Evolutionary conservation across 1,140 invertebrate genomes (phyloP), one percentile per base, ranked within the genome.

Genomic region (Drosophila kanapiae): DNA sequence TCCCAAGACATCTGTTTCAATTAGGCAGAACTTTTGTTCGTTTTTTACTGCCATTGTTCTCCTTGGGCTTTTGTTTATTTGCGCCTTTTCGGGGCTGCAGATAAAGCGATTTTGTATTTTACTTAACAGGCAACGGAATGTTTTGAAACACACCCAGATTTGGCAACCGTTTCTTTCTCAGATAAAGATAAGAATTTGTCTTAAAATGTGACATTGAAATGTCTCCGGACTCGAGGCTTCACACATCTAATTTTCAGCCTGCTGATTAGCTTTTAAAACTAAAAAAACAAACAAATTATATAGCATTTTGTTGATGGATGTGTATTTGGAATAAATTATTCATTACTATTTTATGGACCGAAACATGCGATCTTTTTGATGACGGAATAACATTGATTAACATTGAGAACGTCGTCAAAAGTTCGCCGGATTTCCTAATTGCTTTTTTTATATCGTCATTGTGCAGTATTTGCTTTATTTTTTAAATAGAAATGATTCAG

Each of bases 1-100:
- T 72, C 35, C 35, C 29, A n/a, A 56, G 61, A 47, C 69, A 72
- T 72, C 69, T 60, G 67, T 72, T 60, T 60, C 69, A 72, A 72
- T 72, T 71, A 71, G 53, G 59, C 33, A 56, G 6, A 37, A 58
- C 54, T 62, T 65, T 59, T 42, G 14, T 62, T 68, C n/a, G 3
- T 33, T 70, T 38, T 11, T 27, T 14, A 38, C 14, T 31, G 18
- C 8, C 13, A 38, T 56, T 56, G 53, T 54, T 23, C 33, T 23
- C 4, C 37, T 54, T 29, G 3, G 33, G 49, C 16, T 27, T 33
- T 68, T 3, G 11, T 33, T 43, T 27, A n/a, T 71, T 18, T 43
- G 29, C 23, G 38, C 38, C 37, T 23, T 40, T 58, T 13, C 27
- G 40, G n/a, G 6, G 18, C 5, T 38, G 14, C 10, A 48, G 64